Conservation (phyloP, 2,797 vertebrate species). For the Orestias chungarensis region DNA sequence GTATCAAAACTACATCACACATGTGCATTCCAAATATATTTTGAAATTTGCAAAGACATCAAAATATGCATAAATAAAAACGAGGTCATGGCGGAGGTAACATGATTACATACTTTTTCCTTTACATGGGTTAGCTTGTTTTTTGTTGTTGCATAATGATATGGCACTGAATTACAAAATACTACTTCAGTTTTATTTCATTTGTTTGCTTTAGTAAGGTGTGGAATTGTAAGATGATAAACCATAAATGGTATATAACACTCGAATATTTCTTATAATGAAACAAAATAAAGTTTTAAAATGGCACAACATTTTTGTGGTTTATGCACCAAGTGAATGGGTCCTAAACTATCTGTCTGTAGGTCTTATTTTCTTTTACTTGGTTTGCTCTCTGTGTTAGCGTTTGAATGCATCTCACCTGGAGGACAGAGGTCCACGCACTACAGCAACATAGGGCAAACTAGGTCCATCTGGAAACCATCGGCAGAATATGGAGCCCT, state of each 20-base stretch:
- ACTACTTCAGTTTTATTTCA: too few species aligned
- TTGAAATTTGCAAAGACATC: too few species aligned
- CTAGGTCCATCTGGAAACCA: constrained; percentile 94
- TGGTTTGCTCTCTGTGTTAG: constrained; percentile 17
- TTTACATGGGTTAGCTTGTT: not conserved
- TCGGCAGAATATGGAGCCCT: constrained; percentile 84
- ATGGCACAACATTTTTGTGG: not conserved
- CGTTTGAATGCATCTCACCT: constrained; percentile 45
- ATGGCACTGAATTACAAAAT: not conserved
- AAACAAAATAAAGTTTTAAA: not conserved
- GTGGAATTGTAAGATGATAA: not conserved
- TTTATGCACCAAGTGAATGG: not conserved
- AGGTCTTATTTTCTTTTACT: not conserved
- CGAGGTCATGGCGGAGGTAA: not conserved
- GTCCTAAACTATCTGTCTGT: not conserved
- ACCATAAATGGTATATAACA: not conserved
- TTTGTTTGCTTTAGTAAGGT: not conserved
- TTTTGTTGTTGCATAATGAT: not conserved
- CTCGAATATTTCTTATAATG: not conserved
- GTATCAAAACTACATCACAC: not conserved
- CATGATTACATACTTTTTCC: not conserved
- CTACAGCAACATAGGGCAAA: constrained; percentile 78
- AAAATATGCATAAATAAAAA: too few species aligned
- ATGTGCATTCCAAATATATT: too few species aligned
- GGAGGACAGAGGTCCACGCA: constrained; percentile 62